phyloP scores from a whole-genome alignment of 2,888 invertebrate genomes.

The Melinaea menophilus region DNA sequence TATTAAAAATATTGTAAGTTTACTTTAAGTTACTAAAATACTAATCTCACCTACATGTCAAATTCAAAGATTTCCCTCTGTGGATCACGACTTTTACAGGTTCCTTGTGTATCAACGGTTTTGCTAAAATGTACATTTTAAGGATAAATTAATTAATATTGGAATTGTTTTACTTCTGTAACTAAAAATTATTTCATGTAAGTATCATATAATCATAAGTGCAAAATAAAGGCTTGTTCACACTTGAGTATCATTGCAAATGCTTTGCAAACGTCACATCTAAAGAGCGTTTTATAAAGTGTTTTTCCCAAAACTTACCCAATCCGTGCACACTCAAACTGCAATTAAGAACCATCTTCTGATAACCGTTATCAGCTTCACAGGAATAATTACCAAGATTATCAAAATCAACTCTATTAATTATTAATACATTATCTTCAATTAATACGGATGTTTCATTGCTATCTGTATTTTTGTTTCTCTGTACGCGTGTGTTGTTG shows the following conservation, averaged over 20 bases:
- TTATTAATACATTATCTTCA: slow-evolving; percentile 43
- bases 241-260: no score
- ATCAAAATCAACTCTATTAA: slow-evolving; percentile 50
- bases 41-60: slow-evolving; percentile 73
- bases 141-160: slow-evolving; percentile 6
- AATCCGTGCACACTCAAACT: slow-evolving; percentile 51
- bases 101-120: slow-evolving; percentile 50
- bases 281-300: no score
- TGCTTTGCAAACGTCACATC: no score
- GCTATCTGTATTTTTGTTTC: slow-evolving; percentile 35
- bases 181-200: no score
- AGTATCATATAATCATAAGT: no score
- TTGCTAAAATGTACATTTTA: slow-evolving; percentile 41
- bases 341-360: slow-evolving; percentile 46
- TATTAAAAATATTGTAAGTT: not conserved
- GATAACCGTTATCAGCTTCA: slow-evolving; percentile 69
- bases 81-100: slow-evolving; percentile 31
- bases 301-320: slow-evolving; percentile 43
- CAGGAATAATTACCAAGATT: slow-evolving; percentile 74
- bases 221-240: no score
- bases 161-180: not conserved
- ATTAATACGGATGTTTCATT: slow-evolving; percentile 25
- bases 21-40: slow-evolving; percentile 30
- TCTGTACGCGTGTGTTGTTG: slow-evolving; percentile 47
- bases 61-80: slow-evolving; percentile 45